These are phyloP conservation scores for Rhabdomys dilectus DNA, from an alignment of 2,113 vertebrate genomes.

Conservation along the genomic window DNA sequence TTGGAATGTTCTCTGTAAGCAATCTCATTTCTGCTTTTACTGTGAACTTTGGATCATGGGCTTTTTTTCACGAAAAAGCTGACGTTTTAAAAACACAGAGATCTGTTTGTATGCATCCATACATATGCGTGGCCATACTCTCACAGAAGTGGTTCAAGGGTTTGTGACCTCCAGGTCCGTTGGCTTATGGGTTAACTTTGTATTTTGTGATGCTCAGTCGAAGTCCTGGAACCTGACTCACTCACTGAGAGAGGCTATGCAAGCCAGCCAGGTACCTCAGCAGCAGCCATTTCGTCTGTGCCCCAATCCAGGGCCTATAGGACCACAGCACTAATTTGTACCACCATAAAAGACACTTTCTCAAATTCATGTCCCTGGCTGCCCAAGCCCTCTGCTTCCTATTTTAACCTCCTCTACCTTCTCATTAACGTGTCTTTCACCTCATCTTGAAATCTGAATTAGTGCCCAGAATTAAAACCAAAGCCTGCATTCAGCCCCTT, in stretches of 20 bases:
- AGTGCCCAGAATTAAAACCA: not conserved
- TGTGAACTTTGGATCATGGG: not conserved
- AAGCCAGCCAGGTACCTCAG: not conserved
- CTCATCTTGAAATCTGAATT: constrained; percentile 1
- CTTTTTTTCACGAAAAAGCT: not conserved
- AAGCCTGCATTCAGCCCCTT: not conserved
- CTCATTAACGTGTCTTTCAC: constrained; percentile 52
- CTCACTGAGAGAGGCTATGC: not conserved
- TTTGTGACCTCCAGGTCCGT: not conserved
- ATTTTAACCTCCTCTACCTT: not conserved
- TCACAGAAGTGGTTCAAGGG: not conserved
- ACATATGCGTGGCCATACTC: not conserved
- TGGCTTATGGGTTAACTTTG: not conserved
- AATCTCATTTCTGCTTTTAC: not conserved
- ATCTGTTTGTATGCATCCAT: not conserved
- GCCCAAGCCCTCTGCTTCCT: not conserved
- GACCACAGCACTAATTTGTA: not conserved
- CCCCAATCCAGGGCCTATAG: fast-evolving
- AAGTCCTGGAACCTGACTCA: not conserved
- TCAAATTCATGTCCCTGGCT: not conserved
- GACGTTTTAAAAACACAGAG: not conserved
- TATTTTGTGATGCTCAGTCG: not conserved
- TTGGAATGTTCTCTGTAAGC: fast-evolving
- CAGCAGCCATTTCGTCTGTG: not conserved
- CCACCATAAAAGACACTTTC: not conserved